Evolutionary conservation across 2,797 vertebrate species (phyloP).

Genomic region (Lemur catta): DNA sequence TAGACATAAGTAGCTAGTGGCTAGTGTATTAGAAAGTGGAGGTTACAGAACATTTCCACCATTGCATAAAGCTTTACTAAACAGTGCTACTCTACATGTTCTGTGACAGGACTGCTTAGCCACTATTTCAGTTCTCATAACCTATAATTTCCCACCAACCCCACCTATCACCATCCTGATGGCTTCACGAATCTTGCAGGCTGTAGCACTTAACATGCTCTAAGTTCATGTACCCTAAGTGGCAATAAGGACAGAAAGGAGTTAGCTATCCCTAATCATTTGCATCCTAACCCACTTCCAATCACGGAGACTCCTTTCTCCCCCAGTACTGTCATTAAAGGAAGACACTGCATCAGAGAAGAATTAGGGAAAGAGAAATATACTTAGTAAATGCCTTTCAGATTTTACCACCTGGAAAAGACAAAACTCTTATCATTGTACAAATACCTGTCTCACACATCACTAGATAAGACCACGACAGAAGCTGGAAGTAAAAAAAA

Average conservation of each 20-base stretch:
- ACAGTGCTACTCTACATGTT: background rate
- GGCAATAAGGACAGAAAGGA: background rate
- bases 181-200: background rate
- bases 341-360: background rate
- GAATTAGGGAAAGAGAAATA: background rate
- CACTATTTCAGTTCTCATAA: background rate
- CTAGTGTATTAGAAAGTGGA: background rate
- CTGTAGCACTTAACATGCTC: background rate
- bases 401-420: background rate
- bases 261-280: background rate
- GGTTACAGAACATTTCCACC: background rate
- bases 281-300: background rate
- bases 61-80: conserved; percentile 20
- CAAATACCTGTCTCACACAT: background rate
- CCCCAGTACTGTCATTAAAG: background rate
- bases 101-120: background rate
- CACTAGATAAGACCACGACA: background rate
- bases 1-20: background rate
- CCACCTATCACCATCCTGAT: background rate
- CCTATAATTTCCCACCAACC: background rate
- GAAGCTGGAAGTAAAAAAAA: background rate
- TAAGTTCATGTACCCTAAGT: background rate
- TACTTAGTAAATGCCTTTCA: background rate
- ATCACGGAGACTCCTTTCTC: background rate
- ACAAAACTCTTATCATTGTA: background rate